These are phyloP conservation scores for Ctenomys sociabilis DNA, from an alignment of 2,113 vertebrate species.

Conservation along the genomic window DNA sequence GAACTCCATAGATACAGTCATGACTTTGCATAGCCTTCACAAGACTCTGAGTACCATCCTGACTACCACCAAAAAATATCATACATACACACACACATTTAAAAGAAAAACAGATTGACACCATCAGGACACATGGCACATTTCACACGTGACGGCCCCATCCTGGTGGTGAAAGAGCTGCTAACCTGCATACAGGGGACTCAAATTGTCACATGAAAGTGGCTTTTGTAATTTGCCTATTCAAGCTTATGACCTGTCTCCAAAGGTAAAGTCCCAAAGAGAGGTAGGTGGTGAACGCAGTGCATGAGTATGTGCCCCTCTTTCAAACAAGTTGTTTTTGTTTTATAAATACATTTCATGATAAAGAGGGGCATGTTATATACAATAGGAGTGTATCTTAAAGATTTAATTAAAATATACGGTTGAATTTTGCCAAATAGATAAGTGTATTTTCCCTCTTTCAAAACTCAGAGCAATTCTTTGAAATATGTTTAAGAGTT, in stretches of 20 bases:
- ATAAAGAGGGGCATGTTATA: not conserved
- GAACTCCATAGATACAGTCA: not conserved
- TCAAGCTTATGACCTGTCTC: not conserved
- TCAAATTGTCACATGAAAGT: not conserved
- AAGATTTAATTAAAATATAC: not conserved
- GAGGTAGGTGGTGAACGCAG: accelerated
- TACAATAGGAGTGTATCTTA: not conserved
- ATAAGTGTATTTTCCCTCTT: not conserved
- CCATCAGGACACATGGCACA: accelerated
- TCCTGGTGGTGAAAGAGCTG: not conserved
- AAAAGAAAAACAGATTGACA: not conserved
- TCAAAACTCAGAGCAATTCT: constrained; percentile 10
- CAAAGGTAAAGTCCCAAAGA: not conserved
- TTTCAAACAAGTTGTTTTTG: not conserved
- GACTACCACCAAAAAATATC: not conserved
- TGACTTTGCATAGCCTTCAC: not conserved
- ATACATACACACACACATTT: not conserved
- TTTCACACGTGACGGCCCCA: not conserved
- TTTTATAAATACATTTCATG: not conserved
- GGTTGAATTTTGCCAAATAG: not conserved
- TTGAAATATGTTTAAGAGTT: constrained; percentile 65
- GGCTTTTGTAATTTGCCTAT: not conserved
- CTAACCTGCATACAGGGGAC: not conserved
- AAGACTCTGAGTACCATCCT: not conserved
- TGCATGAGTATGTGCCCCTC: not conserved